Base-by-base conservation (phyloP, 92 coral and sea anemone genomes). In the Zoanthus sansibaricus region DNA sequence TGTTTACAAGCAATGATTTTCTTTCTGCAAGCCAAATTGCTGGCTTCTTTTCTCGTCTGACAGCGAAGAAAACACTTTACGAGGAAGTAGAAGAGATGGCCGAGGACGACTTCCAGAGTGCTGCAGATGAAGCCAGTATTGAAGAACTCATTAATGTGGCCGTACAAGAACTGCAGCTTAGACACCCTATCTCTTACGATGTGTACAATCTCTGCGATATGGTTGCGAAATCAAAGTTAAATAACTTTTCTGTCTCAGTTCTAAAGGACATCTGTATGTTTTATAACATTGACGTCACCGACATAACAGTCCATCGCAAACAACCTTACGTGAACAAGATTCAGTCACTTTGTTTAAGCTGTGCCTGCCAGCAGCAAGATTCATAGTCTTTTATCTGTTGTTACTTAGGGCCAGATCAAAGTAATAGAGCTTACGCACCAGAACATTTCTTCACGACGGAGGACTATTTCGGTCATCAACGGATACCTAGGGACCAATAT, bases 171-270 rank as follows among this genome's bases (percentile, higher is more conserved):
- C 47, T 84, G n/a, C 84, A 84, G 18, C 84, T 75, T 9, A 32
- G 46, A 17, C 88, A 89, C 64, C 92, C 92, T 20, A 77, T 89
- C 55, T 77, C 80, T 75, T 79, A 90, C 77, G 87, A 88, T 59
- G 82, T 86, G 17, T 54, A 73, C 18, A 82, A 88, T 75, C 30
- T 74, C 54, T 86, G 87, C 17, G 83, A 90, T 1, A 31, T 90
- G 51, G 88, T 75, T 32, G 18, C 66, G 18, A 71, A 77, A 17
- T 76, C 79, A 13, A 78, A 90, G 64, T 89, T 90, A 48, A 33
- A 89, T 30, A 21, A 79, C 5, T 90, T 86, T 45, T 86, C 83
- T 20, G 86, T 84, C 8, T 51, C 44, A 2, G 84, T 84, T 88
- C 83, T 89, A 15, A 70, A 69, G 58, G 83, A 75, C 30, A 89